A percentile compares a stretch with the other conserved stretches of the same genome.
Evolutionary conservation across 2,113 vertebrate genomes (phyloP).

Genomic region (Marcusenius ussheri): DNA sequence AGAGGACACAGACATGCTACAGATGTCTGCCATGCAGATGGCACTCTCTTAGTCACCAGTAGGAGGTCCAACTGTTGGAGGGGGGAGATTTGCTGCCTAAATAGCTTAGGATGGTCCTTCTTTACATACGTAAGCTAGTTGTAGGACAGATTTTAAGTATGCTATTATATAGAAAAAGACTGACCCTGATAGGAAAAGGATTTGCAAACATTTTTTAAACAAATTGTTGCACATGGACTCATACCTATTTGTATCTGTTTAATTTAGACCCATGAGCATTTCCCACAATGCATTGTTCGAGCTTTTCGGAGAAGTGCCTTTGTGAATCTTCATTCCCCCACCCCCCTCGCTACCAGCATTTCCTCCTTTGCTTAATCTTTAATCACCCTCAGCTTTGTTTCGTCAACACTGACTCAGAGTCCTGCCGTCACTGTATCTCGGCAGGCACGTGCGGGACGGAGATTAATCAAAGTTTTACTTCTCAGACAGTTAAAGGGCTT

Average conservation of each 20-base stretch:
- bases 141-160: background rate
- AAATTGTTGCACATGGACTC: background rate
- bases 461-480: conserved; percentile 15
- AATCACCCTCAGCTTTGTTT: background rate
- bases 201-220: background rate
- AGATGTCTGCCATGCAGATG: background rate
- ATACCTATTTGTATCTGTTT: background rate
- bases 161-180: background rate
- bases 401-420: background rate
- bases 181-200: background rate
- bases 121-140: background rate
- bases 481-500: background rate
- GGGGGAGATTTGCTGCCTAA: background rate
- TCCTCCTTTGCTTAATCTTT: conserved; percentile 11
- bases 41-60: background rate
- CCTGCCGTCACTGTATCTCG: background rate
- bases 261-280: background rate
- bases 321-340: background rate
- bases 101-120: background rate
- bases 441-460: background rate
- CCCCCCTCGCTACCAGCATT: background rate
- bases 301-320: background rate
- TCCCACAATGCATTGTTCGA: background rate
- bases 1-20: background rate
- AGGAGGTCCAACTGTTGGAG: background rate